A percentile compares a stretch with the other conserved stretches of the same genome.
Conservation (phyloP, 2,888 invertebrate genomes). For the Allygus modestus region DNA sequence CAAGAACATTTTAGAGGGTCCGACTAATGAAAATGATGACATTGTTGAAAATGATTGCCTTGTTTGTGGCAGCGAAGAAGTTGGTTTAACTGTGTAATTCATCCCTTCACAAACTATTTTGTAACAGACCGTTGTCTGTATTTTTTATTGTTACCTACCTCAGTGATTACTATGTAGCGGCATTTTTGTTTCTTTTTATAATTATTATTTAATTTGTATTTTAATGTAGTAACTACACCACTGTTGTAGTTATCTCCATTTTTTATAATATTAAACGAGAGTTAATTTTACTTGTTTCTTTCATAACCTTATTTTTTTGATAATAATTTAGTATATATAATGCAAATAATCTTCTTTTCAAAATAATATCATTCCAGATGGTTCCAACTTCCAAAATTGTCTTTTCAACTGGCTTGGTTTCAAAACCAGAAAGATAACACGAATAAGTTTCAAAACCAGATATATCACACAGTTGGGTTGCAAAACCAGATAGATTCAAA, state of each 20-base stretch:
- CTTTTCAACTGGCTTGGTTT: neutral
- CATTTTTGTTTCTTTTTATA: neutral
- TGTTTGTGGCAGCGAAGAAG: neutral
- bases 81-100: neutral
- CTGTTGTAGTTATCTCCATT: neutral
- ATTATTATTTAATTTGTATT: neutral
- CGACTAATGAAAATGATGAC: neutral
- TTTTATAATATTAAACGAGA: neutral
- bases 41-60: neutral
- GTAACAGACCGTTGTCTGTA: too few relatives aligned
- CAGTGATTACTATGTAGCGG: too few relatives aligned
- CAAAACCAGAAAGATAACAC: neutral
- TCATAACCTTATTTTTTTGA: too few relatives aligned
- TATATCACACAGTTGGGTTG: neutral
- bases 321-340: too few relatives aligned
- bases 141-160: too few relatives aligned
- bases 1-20: neutral
- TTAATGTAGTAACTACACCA: too few relatives aligned
- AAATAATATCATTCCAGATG: too few relatives aligned
- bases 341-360: too few relatives aligned
- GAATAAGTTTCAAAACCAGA: neutral
- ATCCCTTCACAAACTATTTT: neutral
- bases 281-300: too few relatives aligned
- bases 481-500: slow-evolving; percentile 16
- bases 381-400: neutral